phyloP scores from a whole-genome alignment of 2,888 invertebrate species.

The Pseudococcus viburni region DNA sequence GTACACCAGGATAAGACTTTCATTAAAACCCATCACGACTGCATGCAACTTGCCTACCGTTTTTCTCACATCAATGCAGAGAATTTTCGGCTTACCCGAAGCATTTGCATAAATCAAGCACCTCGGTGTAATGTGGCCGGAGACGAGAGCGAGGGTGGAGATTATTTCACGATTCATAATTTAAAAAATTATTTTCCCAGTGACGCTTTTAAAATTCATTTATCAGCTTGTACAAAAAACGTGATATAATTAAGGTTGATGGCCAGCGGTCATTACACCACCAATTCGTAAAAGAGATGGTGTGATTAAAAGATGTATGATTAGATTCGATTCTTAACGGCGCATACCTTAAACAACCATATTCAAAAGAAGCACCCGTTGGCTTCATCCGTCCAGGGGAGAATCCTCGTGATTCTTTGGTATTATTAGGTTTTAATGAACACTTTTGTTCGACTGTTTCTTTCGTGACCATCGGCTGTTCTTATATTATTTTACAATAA shows the following conservation, averaged over 20 bases:
- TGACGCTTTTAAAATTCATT: slow-evolving; percentile 58
- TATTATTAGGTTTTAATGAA: slow-evolving; percentile 60
- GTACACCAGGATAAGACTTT: not conserved
- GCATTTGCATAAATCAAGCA: slow-evolving; percentile 51
- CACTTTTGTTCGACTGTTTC: slow-evolving; percentile 58
- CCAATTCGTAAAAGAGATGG: slow-evolving; percentile 27
- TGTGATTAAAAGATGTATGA: slow-evolving; percentile 64
- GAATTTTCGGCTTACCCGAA: not conserved
- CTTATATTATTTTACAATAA: slow-evolving; percentile 56
- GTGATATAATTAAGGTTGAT: slow-evolving; percentile 64
- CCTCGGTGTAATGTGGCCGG: not conserved
- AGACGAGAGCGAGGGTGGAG: slow-evolving; percentile 30
- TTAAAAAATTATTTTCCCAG: slow-evolving; percentile 32
- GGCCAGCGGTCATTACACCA: slow-evolving; percentile 63
- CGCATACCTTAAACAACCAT: slow-evolving; percentile 44
- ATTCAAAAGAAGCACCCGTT: slow-evolving; percentile 65
- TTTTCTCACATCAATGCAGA: not conserved
- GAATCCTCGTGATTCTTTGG: slow-evolving; percentile 57
- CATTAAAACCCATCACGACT: slow-evolving; percentile 39
- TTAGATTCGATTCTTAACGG: slow-evolving; percentile 58
- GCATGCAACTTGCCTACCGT: not conserved
- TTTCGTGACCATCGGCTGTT: slow-evolving; percentile 61
- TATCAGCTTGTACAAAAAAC: slow-evolving; percentile 58
- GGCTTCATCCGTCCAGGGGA: slow-evolving; percentile 49
- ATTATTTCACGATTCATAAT: slow-evolving; percentile 43